Percentiles rank a stretch among this genome's conserved stretches.
Evolutionary conservation across 2,113 vertebrate genomes (phyloP).

Genomic region (Panurus biarmicus): DNA sequence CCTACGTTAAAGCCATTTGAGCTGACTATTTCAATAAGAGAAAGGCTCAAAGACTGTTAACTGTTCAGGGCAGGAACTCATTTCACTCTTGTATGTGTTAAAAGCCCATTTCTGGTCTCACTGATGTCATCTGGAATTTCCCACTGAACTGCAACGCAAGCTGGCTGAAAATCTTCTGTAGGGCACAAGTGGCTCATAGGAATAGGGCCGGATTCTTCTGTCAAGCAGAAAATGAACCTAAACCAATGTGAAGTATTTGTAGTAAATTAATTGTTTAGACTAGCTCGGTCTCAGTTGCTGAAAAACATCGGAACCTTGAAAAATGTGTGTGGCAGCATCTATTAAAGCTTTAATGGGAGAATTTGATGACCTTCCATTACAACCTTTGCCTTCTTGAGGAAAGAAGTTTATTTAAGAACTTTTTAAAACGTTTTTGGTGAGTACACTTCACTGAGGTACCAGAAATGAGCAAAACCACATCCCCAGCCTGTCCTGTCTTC

Average conservation of each 20-base stretch:
- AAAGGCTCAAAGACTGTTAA: neutral
- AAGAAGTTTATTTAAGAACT: neutral
- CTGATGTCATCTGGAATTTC: neutral
- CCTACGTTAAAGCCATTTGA: neutral
- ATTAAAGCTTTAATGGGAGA: neutral
- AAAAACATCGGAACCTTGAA: neutral
- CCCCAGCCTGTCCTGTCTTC: slow-evolving; percentile 10
- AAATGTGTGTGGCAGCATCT: neutral
- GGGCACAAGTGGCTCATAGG: neutral
- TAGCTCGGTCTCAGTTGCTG: neutral
- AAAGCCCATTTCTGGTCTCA: slow-evolving; percentile 46
- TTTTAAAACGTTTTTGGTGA: neutral
- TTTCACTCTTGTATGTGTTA: neutral
- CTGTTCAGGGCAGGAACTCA: neutral
- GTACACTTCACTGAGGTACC: neutral
- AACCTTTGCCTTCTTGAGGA: neutral
- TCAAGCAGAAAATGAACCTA: neutral
- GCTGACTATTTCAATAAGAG: neutral
- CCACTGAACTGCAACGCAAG: neutral
- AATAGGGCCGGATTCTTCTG: neutral
- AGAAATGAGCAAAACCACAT: slow-evolving; percentile 39
- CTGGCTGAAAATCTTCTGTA: neutral
- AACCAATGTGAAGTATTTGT: neutral
- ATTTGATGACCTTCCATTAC: neutral
- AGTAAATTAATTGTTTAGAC: neutral